Conservation (phyloP, 2,113 vertebrate genomes). For the Cinclus cinclus region DNA sequence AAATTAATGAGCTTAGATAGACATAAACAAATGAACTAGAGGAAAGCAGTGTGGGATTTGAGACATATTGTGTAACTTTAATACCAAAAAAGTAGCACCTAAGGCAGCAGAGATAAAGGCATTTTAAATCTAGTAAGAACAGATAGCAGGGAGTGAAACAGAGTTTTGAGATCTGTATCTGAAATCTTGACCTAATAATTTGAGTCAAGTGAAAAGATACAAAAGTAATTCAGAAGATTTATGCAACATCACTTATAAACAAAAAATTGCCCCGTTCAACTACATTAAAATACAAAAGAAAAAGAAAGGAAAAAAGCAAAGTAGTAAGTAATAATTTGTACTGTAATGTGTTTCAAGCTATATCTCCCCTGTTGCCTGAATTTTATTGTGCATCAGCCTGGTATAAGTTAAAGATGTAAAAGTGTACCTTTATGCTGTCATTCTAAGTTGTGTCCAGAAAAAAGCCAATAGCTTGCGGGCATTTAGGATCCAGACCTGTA, state of each 20-base stretch:
- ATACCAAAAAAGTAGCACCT: neutral
- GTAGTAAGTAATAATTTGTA: neutral
- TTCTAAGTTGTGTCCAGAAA: neutral
- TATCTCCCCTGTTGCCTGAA: neutral
- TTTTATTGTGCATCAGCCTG: neutral
- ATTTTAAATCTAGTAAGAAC: neutral
- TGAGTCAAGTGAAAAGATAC: neutral
- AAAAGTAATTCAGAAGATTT: neutral
- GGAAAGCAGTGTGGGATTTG: neutral
- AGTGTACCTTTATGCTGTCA: neutral
- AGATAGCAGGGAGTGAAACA: neutral
- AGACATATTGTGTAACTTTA: neutral
- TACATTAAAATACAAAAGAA: neutral
- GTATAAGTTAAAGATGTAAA: neutral
- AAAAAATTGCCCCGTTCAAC: neutral
- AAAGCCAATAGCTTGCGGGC: neutral
- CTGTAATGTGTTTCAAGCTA: neutral
- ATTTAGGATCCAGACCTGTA: neutral
- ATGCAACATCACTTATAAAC: neutral
- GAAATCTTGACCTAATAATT: neutral
- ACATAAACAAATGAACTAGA: neutral
- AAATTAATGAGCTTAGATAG: neutral
- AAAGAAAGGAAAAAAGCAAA: neutral
- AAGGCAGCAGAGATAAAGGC: neutral
- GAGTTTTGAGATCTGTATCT: neutral